Evolutionary conservation across 2,113 vertebrate genomes (phyloP), one percentile per base, ranked within the genome.

Genomic region (Macheiramphus alcinus): DNA sequence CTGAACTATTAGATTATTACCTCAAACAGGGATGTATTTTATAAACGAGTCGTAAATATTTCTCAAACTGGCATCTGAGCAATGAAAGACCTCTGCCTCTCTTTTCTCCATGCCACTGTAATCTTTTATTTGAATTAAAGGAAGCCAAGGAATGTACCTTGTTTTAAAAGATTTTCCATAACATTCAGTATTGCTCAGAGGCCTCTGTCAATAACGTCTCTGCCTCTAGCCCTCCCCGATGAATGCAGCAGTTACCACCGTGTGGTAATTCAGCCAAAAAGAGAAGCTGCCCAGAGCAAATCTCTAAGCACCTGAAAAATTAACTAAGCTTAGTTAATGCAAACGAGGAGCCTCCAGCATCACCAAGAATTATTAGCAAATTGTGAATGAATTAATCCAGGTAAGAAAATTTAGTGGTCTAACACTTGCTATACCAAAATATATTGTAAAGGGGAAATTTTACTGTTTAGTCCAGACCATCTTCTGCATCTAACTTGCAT

Each of bases 91-190:
- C 43, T 75, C 43, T 83, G 52, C 34, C 32, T 71, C 56, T 81
- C 70, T 87, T 56, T 79, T 47, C n/a, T 65, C n/a, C 0, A 0
- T 12, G 16, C 22, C 3, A 2, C 3, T 70, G 29, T 13, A 70
- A 82, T 82, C 40, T 79, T 76, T 53, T 50, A 82, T 47, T 68
- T 4, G 9, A 88, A 75, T 66, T 59, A 86, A 0, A 59, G 32
- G 36, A 90, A 86, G 47, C 55, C 26, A 88, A 76, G 32, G 58
- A 73, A 7, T 25, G 40, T 20, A 70, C 59, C 34, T 86, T 58
- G 25, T 45, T 90, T 58, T 67, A 66, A 80, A 95, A 86, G 75
- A 76, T 80, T 73, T 80, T 72, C 88, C 27, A 6, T 50, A 73
- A 43, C 42, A 45, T 40, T 79, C 5, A 9, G 45, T 21, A 40